These are phyloP conservation scores for Leuctra nigra DNA, from an alignment of 2,888 invertebrate genomes.

Conservation along the genomic window DNA sequence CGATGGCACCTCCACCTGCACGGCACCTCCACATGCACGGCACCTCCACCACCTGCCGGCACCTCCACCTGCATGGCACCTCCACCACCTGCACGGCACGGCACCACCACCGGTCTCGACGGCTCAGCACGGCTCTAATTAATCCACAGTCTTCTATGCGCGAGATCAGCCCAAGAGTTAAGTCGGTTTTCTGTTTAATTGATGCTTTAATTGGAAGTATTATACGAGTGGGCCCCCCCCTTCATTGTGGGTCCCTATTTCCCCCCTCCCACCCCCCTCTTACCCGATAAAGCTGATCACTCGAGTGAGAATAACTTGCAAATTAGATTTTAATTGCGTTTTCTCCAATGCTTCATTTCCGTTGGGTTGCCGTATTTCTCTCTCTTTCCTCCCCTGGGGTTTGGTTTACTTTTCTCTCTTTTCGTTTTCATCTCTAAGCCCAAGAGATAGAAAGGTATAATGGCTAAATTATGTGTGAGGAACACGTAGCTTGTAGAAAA, in stretches of 20 bases:
- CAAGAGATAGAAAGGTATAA: conserved; percentile 19
- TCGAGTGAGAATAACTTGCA: conserved; percentile 28
- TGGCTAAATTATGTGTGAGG: conserved; percentile 27
- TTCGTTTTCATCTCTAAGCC: neutral
- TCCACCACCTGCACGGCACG: too few relatives aligned
- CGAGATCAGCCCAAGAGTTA: too few relatives aligned
- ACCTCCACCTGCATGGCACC: too few relatives aligned
- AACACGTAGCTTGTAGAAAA: neutral
- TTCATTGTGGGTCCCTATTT: neutral
- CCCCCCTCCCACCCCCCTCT: neutral
- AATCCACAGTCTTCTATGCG: too few relatives aligned
- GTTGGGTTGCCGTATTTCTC: conserved; percentile 18
- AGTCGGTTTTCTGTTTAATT: neutral
- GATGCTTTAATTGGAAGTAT: conserved; percentile 7
- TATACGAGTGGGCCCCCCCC: neutral
- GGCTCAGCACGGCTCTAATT: too few relatives aligned
- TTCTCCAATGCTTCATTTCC: conserved; percentile 29
- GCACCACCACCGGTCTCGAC: too few relatives aligned
- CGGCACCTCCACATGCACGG: too few relatives aligned
- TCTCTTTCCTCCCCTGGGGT: neutral
- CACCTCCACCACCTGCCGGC: too few relatives aligned
- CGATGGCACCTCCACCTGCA: too few relatives aligned
- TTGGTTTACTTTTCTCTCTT: neutral
- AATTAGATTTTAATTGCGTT: conserved; percentile 31
- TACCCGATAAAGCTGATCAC: conserved; percentile 29